Base-by-base conservation (phyloP, 2,888 invertebrate species). In the Cremastinae sp. region DNA sequence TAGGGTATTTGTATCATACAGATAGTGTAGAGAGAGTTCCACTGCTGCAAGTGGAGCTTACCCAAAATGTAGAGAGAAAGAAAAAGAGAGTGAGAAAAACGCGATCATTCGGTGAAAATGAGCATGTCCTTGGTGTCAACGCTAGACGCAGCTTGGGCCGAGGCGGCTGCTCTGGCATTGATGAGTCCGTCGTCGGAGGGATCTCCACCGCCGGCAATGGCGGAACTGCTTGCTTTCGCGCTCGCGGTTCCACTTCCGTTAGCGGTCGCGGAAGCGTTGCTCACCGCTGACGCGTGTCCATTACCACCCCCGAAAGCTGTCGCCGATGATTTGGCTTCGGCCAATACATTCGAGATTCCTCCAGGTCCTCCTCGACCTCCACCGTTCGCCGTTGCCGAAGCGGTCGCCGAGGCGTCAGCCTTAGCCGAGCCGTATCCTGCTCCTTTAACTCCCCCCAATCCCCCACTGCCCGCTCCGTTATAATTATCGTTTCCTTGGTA, bases 111-210 rank as follows among this genome's bases (percentile, higher is more conserved):
- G 51, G 56, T 78, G 75, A 87, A 86, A 47, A 87, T 70, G 61
- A 87, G 80, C 82, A 80, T 83, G 28, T 82, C 81, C 2, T 73
- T 73, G 5, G 85, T 83, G 45, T 85, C 74, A 9, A 69, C 64
- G 2, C 65, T 47, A 1, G 84, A 81, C 0, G 79, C 65, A 0
- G 86, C 86, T 0, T 81, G 72, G 22, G 84, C 82, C 28, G 81
- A 79, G 0, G 85, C 83, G 0, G 82, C 83, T 45, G 83, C 81
- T 45, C 81, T 83, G n/a, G 84, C 74, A 20, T 68, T 78, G 28
- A 84, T 78, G 28, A 84, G 36, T 34, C 59, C 65, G 4, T 66
- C 74, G 36, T 71, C 77, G 8, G 22, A 68, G 8, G 53, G 53
- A 56, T 28, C 5, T 28, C 58, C 58, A 38, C 74, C 66, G n/a